Base-by-base conservation (phyloP, 2,797 vertebrate species). In the Xiphorhynchus erythropygius region DNA sequence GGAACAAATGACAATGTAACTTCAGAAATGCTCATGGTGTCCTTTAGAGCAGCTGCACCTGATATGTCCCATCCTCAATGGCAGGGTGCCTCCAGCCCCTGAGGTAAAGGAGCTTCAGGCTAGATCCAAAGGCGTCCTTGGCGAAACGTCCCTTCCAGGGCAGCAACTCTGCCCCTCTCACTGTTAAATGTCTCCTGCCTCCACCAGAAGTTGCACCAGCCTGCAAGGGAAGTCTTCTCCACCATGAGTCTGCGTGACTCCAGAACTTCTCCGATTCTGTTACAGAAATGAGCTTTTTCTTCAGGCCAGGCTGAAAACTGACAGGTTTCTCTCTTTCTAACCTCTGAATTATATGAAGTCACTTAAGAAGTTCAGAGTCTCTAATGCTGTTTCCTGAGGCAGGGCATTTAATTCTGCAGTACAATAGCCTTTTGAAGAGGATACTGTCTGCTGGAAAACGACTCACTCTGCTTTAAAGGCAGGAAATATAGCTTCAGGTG, bases 401-500 rank as follows among this genome's bases (percentile, higher is more conserved):
- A 94, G 18, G n/a, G 30, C 32, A 63, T 93, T 91, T 90, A 86
- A 90, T 94, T 94, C 88, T 85, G 63, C 70, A 83, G 60, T 70
- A 92, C 87, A 90, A 69, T 73, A 50, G 44, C 24, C 65, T 91
- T 95, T 91, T 95, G 95, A 84, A 92, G 70, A 87, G 71, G 74
- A 56, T 18, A 62, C 5, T 83, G 37, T 75, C 73, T 92, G 76
- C 52, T 83, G 82, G 90, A 91, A 96, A 94, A 94, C 68, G 41
- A 81, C 76, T 73, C 55, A 69, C 60, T 81, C 73, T 86, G 24
- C 55, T 94, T 83, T 91, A 88, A 94, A 91, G 56, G 74, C 44
- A 93, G 79, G 70, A 96, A 95, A 96, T 88, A 92, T 92, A 92
- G 62, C 82, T 86, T 88, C 85, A 91, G 68, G 79, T 87, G 73